Percentiles rank a stretch among this genome's conserved stretches.
Conservation (phyloP, 2,888 invertebrate species). For the Dioctria linearis region DNA sequence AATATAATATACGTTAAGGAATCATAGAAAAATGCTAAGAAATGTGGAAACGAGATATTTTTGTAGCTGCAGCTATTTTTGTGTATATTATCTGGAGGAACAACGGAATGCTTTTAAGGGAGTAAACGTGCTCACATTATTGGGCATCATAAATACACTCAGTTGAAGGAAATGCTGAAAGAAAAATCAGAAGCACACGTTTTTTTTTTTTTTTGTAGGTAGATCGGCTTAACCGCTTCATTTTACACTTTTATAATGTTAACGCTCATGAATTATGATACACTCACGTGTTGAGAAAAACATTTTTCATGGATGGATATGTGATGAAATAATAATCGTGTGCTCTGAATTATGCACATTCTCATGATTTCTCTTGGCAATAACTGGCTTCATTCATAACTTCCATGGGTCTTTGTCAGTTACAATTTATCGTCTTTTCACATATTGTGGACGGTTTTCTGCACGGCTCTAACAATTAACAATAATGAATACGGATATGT, state of each 20-base stretch:
- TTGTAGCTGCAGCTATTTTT: slow-evolving; percentile 33
- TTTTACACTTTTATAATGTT: slow-evolving; percentile 29
- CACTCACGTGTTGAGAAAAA: not conserved
- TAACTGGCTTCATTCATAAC: too few species aligned
- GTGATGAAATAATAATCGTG: too few species aligned
- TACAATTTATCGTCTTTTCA: too few species aligned
- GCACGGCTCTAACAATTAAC: too few species aligned
- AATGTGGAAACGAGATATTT: slow-evolving; percentile 14
- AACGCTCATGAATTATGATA: slow-evolving; percentile 4
- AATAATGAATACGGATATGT: too few species aligned
- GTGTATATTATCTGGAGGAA: slow-evolving; percentile 3
- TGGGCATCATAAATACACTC: slow-evolving; percentile 35
- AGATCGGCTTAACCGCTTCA: not conserved
- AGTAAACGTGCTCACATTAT: slow-evolving; percentile 45
- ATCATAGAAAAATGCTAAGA: slow-evolving; percentile 38
- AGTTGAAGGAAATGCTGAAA: slow-evolving; percentile 25
- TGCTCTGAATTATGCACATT: too few species aligned
- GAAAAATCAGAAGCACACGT: slow-evolving; percentile 15
- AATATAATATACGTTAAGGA: slow-evolving; percentile 12
- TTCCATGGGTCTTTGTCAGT: too few species aligned
- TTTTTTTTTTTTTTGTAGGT: not conserved
- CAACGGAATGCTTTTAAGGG: slow-evolving; percentile 42
- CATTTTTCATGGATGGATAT: too few species aligned
- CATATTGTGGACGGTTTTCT: too few species aligned
- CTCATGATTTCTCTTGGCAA: too few species aligned